Percentiles rank a stretch among this genome's conserved stretches.
Conservation (phyloP, 2,888 invertebrate genomes). For the Drosophila greeni region DNA sequence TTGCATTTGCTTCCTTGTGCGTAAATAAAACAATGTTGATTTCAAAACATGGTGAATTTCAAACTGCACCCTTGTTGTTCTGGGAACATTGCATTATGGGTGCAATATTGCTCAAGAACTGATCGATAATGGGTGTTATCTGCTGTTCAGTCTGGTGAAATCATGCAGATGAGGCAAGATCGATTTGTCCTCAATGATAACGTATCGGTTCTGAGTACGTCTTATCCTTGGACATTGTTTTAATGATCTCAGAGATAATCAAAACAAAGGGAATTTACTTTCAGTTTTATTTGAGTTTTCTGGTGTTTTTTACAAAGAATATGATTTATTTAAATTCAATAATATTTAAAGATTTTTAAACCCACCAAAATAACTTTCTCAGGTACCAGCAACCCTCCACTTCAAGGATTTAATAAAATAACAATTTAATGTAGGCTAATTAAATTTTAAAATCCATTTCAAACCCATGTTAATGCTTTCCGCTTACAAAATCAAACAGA, state of each 20-base stretch:
- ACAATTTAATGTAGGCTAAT: too few relatives aligned
- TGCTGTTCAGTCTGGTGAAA: constrained; percentile 21
- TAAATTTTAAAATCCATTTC: not conserved
- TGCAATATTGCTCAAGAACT: constrained; percentile 20
- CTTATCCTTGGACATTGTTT: not conserved
- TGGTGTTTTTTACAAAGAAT: too few relatives aligned
- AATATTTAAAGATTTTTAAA: too few relatives aligned
- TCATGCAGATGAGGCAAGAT: constrained; percentile 35
- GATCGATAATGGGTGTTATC: constrained; percentile 31
- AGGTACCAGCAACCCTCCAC: too few relatives aligned
- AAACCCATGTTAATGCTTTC: not conserved
- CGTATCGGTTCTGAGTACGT: not conserved
- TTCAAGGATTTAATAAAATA: too few relatives aligned
- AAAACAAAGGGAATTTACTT: not conserved
- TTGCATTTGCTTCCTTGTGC: constrained; percentile 36
- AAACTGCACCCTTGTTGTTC: constrained; percentile 40
- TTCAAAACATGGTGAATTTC: constrained; percentile 8
- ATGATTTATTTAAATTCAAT: too few relatives aligned
- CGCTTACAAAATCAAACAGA: not conserved
- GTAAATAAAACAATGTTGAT: constrained; percentile 16
- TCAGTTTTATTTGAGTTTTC: not conserved
- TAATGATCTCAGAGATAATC: not conserved
- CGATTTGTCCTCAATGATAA: not conserved
- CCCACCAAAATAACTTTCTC: too few relatives aligned
- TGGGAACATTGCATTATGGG: constrained; percentile 28